These are phyloP conservation scores for Petroica traversi DNA, from an alignment of 2,113 vertebrate genomes.

Conservation along the genomic window DNA sequence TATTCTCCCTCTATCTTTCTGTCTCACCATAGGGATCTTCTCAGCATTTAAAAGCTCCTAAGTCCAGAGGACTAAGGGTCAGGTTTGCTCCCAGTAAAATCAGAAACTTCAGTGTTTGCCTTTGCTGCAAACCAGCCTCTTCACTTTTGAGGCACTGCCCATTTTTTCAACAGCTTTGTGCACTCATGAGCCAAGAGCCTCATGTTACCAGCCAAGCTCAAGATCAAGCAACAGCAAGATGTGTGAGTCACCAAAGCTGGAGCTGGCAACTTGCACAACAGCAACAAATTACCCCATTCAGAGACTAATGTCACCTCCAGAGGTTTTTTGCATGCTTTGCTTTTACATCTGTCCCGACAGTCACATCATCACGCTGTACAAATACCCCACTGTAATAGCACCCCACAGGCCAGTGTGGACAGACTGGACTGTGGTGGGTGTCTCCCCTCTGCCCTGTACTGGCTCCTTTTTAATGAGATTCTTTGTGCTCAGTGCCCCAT, in stretches of 20 bases:
- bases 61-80: background rate
- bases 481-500: background rate
- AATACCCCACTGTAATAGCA: background rate
- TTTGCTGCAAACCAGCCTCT: background rate
- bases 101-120: background rate
- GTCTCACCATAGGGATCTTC: background rate
- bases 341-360: background rate
- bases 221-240: background rate
- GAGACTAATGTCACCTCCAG: background rate
- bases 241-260: background rate
- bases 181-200: background rate
- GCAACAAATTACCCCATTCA: background rate
- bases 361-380: accelerated
- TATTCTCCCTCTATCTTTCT: background rate
- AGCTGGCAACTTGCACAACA: background rate
- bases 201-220: background rate
- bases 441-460: background rate
- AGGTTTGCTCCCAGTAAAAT: background rate
- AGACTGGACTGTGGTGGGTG: background rate
- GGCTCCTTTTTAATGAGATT: background rate
- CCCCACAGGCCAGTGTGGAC: background rate
- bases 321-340: background rate
- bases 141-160: background rate
- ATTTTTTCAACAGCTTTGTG: background rate
- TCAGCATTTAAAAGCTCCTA: background rate